phyloP scores from a whole-genome alignment of 2,113 vertebrate genomes.

The Patagioenas fasciata region DNA sequence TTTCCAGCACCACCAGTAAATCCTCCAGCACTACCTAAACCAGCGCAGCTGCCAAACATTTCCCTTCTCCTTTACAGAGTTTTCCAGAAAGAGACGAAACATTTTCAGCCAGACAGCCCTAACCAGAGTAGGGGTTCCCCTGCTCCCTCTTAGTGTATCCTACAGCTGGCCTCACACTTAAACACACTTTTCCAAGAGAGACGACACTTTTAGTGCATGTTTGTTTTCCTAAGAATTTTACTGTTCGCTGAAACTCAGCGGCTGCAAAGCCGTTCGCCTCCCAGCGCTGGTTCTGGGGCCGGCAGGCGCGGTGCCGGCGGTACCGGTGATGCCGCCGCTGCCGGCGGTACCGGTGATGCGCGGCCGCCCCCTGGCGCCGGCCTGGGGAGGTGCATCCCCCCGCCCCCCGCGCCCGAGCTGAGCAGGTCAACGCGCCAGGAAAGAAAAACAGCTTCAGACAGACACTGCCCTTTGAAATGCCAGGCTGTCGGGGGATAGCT shows the following conservation, averaged over 20 bases:
- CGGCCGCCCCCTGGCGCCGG: constrained; percentile 61
- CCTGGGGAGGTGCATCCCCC: background rate
- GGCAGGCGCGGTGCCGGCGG: too few species aligned
- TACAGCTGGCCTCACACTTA: too few species aligned
- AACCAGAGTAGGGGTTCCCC: background rate
- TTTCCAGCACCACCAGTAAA: background rate
- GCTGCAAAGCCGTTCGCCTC: background rate
- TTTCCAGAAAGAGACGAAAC: rapidly evolving
- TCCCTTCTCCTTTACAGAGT: rapidly evolving
- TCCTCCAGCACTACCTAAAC: rapidly evolving
- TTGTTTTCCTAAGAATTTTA: background rate
- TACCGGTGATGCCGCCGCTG: too few species aligned
- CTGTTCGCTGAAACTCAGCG: background rate
- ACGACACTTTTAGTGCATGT: background rate
- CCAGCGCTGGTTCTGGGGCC: background rate
- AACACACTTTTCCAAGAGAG: background rate
- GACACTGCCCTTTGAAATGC: rapidly evolving
- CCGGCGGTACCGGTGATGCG: background rate
- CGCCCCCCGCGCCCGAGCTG: background rate
- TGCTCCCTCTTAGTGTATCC: background rate
- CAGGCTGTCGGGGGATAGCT: rapidly evolving
- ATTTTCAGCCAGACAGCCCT: background rate
- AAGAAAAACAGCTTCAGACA: rapidly evolving
- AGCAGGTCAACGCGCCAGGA: rapidly evolving
- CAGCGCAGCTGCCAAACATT: background rate